Conservation (phyloP, 2,113 vertebrate species). For the Ictalurus furcatus region DNA sequence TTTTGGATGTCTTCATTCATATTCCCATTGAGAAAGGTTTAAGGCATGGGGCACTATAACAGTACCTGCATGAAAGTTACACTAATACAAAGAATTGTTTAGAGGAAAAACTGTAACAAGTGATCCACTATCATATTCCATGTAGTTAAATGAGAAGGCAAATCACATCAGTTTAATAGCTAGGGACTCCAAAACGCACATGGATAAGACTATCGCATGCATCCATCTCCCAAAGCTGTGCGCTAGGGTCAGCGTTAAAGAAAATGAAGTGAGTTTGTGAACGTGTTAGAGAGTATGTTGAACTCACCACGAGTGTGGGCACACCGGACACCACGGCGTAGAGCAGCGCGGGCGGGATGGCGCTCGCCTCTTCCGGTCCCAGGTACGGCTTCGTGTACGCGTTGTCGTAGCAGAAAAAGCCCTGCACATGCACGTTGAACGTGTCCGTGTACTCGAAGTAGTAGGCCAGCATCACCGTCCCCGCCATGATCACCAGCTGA, state of each 20-base stretch:
- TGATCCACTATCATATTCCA: not conserved
- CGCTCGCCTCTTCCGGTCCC: constrained; percentile 90
- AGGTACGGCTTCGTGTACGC: constrained; percentile 92
- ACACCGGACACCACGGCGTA: constrained; percentile 87
- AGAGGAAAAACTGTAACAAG: not conserved
- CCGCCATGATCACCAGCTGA: constrained; percentile 98
- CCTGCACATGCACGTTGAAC: constrained; percentile 92
- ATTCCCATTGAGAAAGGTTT: not conserved
- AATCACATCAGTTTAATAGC: not conserved
- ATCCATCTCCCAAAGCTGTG: not conserved
- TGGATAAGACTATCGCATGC: not conserved
- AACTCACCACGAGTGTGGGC: constrained; percentile 90
- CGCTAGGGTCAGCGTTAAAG: not conserved
- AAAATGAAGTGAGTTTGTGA: not conserved
- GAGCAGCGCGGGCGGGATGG: constrained; percentile 86
- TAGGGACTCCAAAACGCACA: not conserved
- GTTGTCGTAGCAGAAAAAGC: constrained; percentile 96
- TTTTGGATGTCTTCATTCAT: not conserved
- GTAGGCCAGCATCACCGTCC: constrained; percentile 83
- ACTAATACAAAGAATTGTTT: not conserved
- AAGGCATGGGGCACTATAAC: not conserved
- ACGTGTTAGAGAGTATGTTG: not conserved
- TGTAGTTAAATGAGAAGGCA: not conserved
- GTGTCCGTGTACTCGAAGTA: constrained; percentile 94
- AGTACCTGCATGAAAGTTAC: not conserved